Conservation (phyloP, 2,888 invertebrate species). For the Epistrophe eligans region DNA sequence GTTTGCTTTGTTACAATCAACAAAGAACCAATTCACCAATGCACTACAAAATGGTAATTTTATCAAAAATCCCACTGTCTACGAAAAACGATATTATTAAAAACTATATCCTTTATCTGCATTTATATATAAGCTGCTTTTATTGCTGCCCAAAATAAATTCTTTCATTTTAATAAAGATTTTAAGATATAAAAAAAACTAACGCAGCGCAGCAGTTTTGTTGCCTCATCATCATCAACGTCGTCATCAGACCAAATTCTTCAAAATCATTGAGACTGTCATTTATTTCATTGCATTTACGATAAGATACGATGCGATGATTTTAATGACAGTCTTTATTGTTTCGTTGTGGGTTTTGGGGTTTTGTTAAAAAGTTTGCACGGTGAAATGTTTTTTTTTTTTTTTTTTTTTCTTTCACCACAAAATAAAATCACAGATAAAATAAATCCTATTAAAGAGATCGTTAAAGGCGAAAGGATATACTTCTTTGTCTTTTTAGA, state of each 20-base stretch:
- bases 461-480: not conserved
- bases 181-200: not conserved
- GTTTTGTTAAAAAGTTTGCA: not conserved
- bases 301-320: not conserved
- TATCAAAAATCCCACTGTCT: not conserved
- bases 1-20: not conserved
- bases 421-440: slow-evolving; percentile 3
- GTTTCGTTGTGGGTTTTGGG: not conserved
- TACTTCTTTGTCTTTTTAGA: not conserved
- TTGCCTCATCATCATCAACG: not conserved
- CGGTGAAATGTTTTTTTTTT: not conserved
- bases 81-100: not conserved
- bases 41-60: not conserved
- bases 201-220: not conserved
- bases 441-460: slow-evolving; percentile 18
- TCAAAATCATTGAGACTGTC: not conserved
- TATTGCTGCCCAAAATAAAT: slow-evolving; percentile 7
- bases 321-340: slow-evolving; percentile 41
- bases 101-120: not conserved
- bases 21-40: not conserved
- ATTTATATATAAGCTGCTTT: not conserved
- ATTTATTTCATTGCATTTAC: slow-evolving; percentile 18
- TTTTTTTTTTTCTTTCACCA: not conserved
- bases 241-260: not conserved
- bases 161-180: not conserved